Evolutionary conservation across 2,113 vertebrate species (phyloP).

Genomic region (Scomber japonicus): DNA sequence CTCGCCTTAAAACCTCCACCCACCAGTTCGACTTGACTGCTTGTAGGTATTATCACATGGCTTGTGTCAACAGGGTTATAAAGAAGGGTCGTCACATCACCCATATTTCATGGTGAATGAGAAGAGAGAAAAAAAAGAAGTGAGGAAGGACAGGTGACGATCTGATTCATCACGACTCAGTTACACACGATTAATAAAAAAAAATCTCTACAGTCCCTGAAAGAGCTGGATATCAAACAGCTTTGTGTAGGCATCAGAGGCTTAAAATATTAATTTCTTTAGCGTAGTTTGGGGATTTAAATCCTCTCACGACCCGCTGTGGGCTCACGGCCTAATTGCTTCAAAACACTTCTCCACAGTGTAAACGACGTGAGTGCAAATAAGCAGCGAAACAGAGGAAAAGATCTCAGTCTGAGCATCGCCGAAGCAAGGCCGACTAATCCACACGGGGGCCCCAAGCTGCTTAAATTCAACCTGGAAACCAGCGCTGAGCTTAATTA

Average conservation of each 20-base stretch:
- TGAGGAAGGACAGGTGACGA: background rate
- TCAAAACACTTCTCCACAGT: slow-evolving; percentile 18
- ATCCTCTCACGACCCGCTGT: slow-evolving; percentile 1
- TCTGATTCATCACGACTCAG: background rate
- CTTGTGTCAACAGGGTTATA: background rate
- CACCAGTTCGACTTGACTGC: background rate
- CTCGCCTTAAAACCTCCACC: slow-evolving; percentile 34
- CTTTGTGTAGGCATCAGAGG: slow-evolving; percentile 31
- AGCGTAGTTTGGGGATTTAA: slow-evolving; percentile 46
- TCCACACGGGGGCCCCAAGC: slow-evolving; percentile 22
- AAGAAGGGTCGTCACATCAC: background rate
- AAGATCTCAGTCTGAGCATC: background rate
- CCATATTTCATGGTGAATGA: background rate
- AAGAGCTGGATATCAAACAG: slow-evolving; percentile 1
- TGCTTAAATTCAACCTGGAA: slow-evolving; percentile 54
- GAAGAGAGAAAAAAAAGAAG: background rate
- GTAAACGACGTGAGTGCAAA: slow-evolving; percentile 20
- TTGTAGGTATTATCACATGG: background rate
- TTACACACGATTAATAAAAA: background rate
- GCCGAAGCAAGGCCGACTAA: slow-evolving; percentile 23
- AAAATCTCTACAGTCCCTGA: slow-evolving; percentile 13
- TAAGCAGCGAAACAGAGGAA: slow-evolving; percentile 12
- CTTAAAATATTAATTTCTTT: slow-evolving; percentile 47
- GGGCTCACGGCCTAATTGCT: slow-evolving; percentile 18
- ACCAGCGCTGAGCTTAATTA: slow-evolving; percentile 33